A percentile compares a stretch with the other conserved stretches of the same genome.
phyloP scores from a whole-genome alignment of 2,888 invertebrate genomes.

The Andrena flavipes region DNA sequence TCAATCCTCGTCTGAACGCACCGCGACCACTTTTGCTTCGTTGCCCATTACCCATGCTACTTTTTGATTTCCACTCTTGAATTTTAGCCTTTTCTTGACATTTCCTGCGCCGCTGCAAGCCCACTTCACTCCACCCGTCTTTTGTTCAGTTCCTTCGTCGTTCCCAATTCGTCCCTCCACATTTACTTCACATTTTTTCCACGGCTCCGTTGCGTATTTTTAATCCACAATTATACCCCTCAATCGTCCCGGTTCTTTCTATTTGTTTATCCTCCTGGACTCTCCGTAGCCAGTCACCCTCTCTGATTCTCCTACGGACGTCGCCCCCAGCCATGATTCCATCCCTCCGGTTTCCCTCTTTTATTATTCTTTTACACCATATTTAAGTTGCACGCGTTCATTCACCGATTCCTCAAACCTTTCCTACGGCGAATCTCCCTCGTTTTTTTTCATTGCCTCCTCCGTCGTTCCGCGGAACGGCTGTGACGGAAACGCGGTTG shows the following conservation, averaged over 20 bases:
- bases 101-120: slow-evolving; percentile 17
- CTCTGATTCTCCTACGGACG: not conserved
- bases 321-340: not conserved
- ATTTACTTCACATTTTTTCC: slow-evolving; percentile 14
- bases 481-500: not conserved
- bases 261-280: slow-evolving; percentile 15
- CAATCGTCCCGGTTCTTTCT: slow-evolving; percentile 2
- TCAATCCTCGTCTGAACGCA: not conserved
- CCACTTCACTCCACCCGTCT: not conserved
- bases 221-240: slow-evolving; percentile 31
- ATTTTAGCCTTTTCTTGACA: slow-evolving; percentile 18
- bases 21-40: slow-evolving; percentile 5
- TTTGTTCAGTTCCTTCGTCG: not conserved
- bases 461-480: slow-evolving; percentile 26
- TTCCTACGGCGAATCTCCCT: slow-evolving; percentile 24
- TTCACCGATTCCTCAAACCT: slow-evolving; percentile 18
- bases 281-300: not conserved
- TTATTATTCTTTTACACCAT: slow-evolving; percentile 34
- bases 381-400: slow-evolving; percentile 17
- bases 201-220: slow-evolving; percentile 11
- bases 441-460: slow-evolving; percentile 5
- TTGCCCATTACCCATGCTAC: slow-evolving; percentile 15
- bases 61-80: slow-evolving; percentile 15
- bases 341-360: not conserved
- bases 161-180: slow-evolving; percentile 5